Base-by-base conservation (phyloP, 1,140 invertebrate species). In the Homalodisca vitripennis region DNA sequence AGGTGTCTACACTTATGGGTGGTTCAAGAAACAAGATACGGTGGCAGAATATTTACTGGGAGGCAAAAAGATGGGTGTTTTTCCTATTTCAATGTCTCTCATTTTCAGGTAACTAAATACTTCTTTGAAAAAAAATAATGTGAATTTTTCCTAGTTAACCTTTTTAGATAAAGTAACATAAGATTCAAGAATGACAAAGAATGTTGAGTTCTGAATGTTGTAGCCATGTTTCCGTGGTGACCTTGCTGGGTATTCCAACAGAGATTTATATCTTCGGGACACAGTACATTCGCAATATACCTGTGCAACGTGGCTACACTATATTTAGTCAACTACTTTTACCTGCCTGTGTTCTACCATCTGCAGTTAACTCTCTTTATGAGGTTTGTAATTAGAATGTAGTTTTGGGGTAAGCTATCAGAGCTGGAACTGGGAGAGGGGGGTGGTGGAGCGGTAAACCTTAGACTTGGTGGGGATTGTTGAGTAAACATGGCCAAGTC, bases 51-150 rank as follows among this genome's bases (percentile, higher is more conserved):
- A n/a, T n/a, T n/a, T n/a, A n/a, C n/a, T n/a, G n/a, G 0, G 89
- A 27, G 88, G 88, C 67, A 85, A 83, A 71, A 84, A 87, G 67
- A 84, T 93, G 81, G 85, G 86, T 66, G 85, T 89, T 12, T 89
- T 92, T 75, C 92, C 92, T 0, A 90, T 93, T 26, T 86, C 91
- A 17, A 88, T 93, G 82, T 93, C 91, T 0, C 81, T 94, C 29
- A 85, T 93, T 74, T 89, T 90, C 48, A 92, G 89, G 90, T 92
- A n/a, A n/a, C n/a, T n/a, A n/a, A n/a, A n/a, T n/a, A n/a, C n/a
- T n/a, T n/a, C n/a, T n/a, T n/a, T n/a, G n/a, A n/a, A n/a, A n/a
- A n/a, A n/a, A n/a, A n/a, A n/a, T n/a, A n/a, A n/a, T n/a, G n/a
- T n/a, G n/a, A n/a, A n/a, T n/a, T n/a, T n/a, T n/a, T n/a, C n/a